phyloP scores from a whole-genome alignment of 37 sponge, comb jelly and placozoan species.

The Hormiphora californensis region DNA sequence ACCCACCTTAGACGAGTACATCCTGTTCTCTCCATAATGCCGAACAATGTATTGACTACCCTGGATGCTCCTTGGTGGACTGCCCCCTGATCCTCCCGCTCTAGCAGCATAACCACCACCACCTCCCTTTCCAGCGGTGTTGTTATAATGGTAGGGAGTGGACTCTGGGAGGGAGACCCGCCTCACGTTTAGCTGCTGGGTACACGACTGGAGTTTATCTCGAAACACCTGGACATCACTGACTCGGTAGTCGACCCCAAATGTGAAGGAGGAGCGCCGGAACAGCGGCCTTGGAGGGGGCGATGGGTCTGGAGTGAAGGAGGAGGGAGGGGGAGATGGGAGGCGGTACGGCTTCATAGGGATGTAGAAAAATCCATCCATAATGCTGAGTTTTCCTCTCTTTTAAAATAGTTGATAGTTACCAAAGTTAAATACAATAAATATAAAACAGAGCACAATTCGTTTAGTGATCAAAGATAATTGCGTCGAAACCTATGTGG shows the following conservation, averaged over 20 bases:
- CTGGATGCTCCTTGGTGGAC: too few relatives aligned
- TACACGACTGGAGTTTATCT: background rate
- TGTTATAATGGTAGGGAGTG: too few relatives aligned
- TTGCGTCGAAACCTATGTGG: too few relatives aligned
- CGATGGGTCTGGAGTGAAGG: too few relatives aligned
- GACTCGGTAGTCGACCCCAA: slow-evolving; percentile 34
- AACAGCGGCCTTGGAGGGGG: background rate
- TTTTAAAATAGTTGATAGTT: background rate
- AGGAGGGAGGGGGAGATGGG: background rate
- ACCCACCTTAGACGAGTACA: slow-evolving; percentile 21
- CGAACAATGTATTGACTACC: background rate
- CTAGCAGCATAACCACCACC: too few relatives aligned
- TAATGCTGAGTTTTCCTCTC: background rate
- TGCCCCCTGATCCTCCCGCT: too few relatives aligned
- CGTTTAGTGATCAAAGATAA: too few relatives aligned
- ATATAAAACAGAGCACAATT: background rate
- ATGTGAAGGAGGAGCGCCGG: slow-evolving; percentile 30
- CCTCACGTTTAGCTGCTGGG: background rate
- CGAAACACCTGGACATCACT: slow-evolving; percentile 11
- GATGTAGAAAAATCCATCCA: slow-evolving; percentile 49
- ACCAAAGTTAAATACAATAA: background rate
- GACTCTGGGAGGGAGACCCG: too few relatives aligned
- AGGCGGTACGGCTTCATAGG: background rate
- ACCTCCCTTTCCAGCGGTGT: too few relatives aligned
- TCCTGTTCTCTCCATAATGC: background rate